Evolutionary conservation across 2,113 vertebrate species (phyloP), one percentile per base, ranked within the genome.

Genomic region (Nyctibius bracteatus): DNA sequence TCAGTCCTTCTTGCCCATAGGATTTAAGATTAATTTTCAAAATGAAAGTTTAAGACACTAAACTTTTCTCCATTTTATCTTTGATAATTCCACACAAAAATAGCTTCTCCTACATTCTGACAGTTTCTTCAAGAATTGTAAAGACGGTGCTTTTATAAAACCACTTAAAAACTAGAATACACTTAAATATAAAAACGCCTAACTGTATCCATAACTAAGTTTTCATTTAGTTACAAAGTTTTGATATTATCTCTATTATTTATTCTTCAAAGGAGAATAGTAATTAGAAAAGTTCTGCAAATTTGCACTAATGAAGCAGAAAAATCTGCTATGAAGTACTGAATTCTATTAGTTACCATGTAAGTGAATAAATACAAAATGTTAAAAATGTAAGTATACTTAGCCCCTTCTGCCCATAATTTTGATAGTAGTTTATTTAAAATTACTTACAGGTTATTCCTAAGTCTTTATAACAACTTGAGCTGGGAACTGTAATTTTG

Each of bases 241-340:
- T 27, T 88, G 94, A 92, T 95, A 83, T 67, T 92, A 93, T 97
- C 92, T 92, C 85, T 86, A 73, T 92, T 90, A 83, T 81, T 96
- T 95, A 62, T 83, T 92, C 96, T 94, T 96, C 96, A 96, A 96
- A 96, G 93, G 63, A 93, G 43, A 94, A 67, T 1, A 67, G 18
- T 94, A 90, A 97, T 94, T 73, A 81, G 59, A 78, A 86, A 94
- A 96, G 94, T 96, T 97, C 83, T 92, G 90, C 92, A 91, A 95
- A 97, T 95, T 96, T 96, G 67, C 92, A 78, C 80, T 96, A 97
- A 96, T 86, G 86, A 96, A 93, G 93, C 90, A 95, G 94, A 94
- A 93, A 92, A 94, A 95, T 90, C 67, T 67, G 43, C 83, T 90
- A 77, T 62, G 75, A 92, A 92, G 44, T 35, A 83, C 61, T 52